Conservation (phyloP, 2,888 invertebrate species). For the Antheraea yamamai region DNA sequence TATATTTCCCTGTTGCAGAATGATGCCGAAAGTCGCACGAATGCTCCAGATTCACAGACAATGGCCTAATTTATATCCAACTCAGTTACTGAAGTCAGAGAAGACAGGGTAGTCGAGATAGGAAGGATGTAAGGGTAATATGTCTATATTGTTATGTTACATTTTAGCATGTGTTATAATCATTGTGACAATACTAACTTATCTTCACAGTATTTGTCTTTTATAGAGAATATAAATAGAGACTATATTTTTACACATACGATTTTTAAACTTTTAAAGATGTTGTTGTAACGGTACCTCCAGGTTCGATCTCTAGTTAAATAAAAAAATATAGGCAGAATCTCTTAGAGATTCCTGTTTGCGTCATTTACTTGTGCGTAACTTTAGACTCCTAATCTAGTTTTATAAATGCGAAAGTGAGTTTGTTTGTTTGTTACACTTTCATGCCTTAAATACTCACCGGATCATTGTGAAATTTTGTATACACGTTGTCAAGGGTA, state of each 20-base stretch:
- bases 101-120: constrained; percentile 59
- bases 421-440: too few relatives aligned
- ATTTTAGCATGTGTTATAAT: constrained; percentile 21
- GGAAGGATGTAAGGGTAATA: constrained; percentile 50
- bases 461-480: too few relatives aligned
- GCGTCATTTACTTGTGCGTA: too few relatives aligned
- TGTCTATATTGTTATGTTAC: constrained; percentile 26
- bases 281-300: too few relatives aligned
- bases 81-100: constrained; percentile 76
- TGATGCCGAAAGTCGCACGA: constrained; percentile 65
- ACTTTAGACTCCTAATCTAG: too few relatives aligned
- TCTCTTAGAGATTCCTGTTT: too few relatives aligned
- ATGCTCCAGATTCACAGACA: constrained; percentile 81
- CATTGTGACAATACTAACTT: not conserved
- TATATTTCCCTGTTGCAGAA: constrained; percentile 66
- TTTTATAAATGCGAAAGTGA: too few relatives aligned
- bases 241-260: not conserved
- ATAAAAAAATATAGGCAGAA: too few relatives aligned
- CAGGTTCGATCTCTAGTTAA: too few relatives aligned
- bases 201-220: not conserved
- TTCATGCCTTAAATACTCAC: too few relatives aligned
- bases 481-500: too few relatives aligned
- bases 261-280: too few relatives aligned
- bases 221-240: not conserved
- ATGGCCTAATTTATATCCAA: constrained; percentile 82